These are phyloP conservation scores for Chalcosyrphus nemorum DNA, from an alignment of 2,888 invertebrate species.

Conservation along the genomic window DNA sequence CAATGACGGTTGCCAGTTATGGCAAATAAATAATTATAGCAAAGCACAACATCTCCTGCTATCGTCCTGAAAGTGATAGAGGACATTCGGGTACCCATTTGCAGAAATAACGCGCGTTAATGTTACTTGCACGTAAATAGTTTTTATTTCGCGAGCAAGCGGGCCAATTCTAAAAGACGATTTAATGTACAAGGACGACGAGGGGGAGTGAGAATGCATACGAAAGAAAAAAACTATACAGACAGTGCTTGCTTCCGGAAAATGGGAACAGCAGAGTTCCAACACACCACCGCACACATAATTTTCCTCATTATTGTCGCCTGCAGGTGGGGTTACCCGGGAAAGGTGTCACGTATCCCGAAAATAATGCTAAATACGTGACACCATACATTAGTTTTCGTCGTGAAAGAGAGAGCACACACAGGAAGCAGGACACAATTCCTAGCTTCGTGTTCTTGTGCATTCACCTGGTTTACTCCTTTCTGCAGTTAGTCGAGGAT, in stretches of 20 bases:
- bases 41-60: neutral
- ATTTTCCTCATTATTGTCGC: constrained; percentile 65
- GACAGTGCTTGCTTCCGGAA: constrained; percentile 29
- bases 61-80: constrained; percentile 3
- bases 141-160: constrained; percentile 24
- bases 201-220: too few relatives aligned
- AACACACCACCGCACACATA: constrained; percentile 35
- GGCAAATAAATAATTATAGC: constrained; percentile 58
- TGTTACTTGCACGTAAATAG: constrained; percentile 49
- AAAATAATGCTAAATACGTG: constrained; percentile 72
- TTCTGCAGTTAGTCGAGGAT: neutral
- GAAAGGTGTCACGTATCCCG: constrained; percentile 57
- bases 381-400: constrained; percentile 61
- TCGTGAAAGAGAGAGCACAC: constrained; percentile 18
- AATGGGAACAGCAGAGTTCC: constrained; percentile 25
- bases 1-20: constrained; percentile 59
- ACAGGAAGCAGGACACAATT: constrained; percentile 53
- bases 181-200: constrained; percentile 15
- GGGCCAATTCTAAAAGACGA: constrained; percentile 27
- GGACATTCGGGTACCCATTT: constrained; percentile 14
- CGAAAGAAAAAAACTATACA: neutral
- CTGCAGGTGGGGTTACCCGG: constrained; percentile 40
- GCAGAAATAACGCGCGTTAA: constrained; percentile 21
- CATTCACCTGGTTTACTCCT: constrained; percentile 48
- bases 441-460: constrained; percentile 46